Evolutionary conservation across 2,888 invertebrate species (phyloP).

Genomic region (Lasioglossum vierecki): DNA sequence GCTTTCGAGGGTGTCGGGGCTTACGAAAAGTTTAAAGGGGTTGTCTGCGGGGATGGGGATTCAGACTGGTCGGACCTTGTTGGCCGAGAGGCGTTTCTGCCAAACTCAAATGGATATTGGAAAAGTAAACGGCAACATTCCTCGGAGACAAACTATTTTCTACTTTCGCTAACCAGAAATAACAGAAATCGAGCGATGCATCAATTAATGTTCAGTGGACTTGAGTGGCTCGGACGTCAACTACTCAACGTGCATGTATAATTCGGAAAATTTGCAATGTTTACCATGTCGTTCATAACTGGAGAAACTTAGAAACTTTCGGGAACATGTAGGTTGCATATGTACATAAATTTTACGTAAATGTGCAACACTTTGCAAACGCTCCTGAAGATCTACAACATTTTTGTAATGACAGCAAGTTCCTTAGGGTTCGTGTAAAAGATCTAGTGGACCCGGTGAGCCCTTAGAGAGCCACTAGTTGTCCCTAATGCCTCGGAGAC

Average conservation of each 20-base stretch:
- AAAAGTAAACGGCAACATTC: conserved; percentile 1
- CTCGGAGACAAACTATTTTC: background rate
- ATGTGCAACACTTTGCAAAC: too few relatives aligned
- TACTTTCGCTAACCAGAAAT: background rate
- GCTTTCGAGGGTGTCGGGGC: background rate
- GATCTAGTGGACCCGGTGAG: too few relatives aligned
- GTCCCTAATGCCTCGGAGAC: background rate
- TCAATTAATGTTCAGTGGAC: background rate
- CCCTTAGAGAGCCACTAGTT: background rate
- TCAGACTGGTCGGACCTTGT: background rate
- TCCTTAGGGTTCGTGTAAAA: too few relatives aligned
- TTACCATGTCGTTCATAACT: background rate
- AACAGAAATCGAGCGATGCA: background rate
- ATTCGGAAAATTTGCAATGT: background rate
- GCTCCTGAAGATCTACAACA: too few relatives aligned
- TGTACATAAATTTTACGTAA: too few relatives aligned
- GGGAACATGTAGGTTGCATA: too few relatives aligned
- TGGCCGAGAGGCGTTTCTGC: background rate
- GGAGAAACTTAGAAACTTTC: background rate
- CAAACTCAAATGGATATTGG: conserved; percentile 1
- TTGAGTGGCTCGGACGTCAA: background rate
- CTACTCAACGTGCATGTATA: background rate
- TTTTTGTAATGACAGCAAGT: too few relatives aligned
- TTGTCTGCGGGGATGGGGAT: background rate
- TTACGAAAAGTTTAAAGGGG: background rate